A percentile compares a stretch with the other conserved stretches of the same genome.
These are phyloP conservation scores for Colistium nudipinnis DNA, from an alignment of 2,113 vertebrate species.

Conservation along the genomic window DNA sequence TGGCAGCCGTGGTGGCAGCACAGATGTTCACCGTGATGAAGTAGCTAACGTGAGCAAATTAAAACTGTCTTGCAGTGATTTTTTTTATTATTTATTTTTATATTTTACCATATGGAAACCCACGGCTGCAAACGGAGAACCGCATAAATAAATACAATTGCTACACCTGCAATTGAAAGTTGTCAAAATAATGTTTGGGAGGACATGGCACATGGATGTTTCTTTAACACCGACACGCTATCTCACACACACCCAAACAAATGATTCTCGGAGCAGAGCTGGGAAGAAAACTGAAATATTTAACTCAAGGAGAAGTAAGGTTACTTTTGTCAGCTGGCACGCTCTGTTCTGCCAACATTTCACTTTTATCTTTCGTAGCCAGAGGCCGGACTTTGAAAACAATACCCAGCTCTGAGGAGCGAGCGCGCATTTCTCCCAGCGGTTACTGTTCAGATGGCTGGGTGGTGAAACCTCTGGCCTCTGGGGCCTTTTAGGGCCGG, in stretches of 20 bases:
- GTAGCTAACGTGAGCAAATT: background rate
- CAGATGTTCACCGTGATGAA: background rate
- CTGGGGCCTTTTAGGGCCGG: background rate
- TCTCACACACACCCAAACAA: background rate
- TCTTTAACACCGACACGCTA: background rate
- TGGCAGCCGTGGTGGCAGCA: background rate
- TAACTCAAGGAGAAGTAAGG: conserved; percentile 44
- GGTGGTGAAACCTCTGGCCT: background rate
- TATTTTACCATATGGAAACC: background rate
- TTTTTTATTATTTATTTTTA: background rate
- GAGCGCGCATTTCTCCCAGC: conserved; percentile 30
- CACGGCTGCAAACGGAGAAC: background rate
- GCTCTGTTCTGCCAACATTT: conserved; percentile 45
- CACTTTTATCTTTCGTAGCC: conserved; percentile 47
- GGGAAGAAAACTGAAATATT: conserved; percentile 42
- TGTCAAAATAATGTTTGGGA: too few relatives aligned
- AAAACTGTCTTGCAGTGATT: background rate
- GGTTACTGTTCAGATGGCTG: background rate
- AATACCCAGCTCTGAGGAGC: conserved; percentile 34
- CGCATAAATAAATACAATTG: background rate
- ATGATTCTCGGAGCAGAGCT: background rate
- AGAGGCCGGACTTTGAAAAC: conserved; percentile 45
- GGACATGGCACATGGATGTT: too few relatives aligned
- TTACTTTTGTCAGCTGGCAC: conserved; percentile 32
- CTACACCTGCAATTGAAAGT: background rate